Base-by-base conservation (phyloP, 2,888 invertebrate genomes). In the Tiphia femorata region DNA sequence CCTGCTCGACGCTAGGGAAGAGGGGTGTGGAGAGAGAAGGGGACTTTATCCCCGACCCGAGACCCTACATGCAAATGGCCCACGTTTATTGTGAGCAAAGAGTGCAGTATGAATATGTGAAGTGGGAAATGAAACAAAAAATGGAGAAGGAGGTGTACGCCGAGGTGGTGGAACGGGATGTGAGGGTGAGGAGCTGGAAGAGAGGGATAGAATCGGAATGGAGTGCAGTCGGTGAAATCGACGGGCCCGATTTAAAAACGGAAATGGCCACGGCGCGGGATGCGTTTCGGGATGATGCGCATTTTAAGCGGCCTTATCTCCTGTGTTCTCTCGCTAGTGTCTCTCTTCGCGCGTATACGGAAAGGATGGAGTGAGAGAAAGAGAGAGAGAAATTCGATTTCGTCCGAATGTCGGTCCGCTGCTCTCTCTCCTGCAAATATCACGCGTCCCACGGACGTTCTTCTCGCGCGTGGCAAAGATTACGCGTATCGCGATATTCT, bases 71-170 rank as follows among this genome's bases (percentile, higher is more conserved):
- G 80, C 79, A 81, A 81, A 81, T 80, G 77, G 77, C 72, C 67
- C 62, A 68, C 73, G 72, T 77, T 80, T 78, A 81, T 81, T 80
- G 77, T 78, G 70, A 77, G 75, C 73, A 80, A 78, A 79, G 77
- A 77, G 72, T 65, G 54, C 65, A 58, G 72, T 76, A 80, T 77
- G 77, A 79, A 80, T 79, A 78, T 70, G 76, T 77, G 76, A 78
- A 80, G 75, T 76, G 75, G 73, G 65, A 71, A 73, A 76, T 69
- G 71, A 73, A 76, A 74, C 64, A 64, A 69, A 73, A 71, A 61
- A 55, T 21, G 20, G 49, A 53, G 14, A 37, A 53, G 42, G 38
- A 44, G 51, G 49, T 40, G 43, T 21, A 14, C 7, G 17, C 29
- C 2, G n/a, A 8, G 19, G 6, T 33, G 16, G 33, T n/a, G 14